A percentile compares a stretch with the other conserved stretches of the same genome.
Conservation (phyloP, 2,113 vertebrate genomes). For the Xiphophorus maculatus region DNA sequence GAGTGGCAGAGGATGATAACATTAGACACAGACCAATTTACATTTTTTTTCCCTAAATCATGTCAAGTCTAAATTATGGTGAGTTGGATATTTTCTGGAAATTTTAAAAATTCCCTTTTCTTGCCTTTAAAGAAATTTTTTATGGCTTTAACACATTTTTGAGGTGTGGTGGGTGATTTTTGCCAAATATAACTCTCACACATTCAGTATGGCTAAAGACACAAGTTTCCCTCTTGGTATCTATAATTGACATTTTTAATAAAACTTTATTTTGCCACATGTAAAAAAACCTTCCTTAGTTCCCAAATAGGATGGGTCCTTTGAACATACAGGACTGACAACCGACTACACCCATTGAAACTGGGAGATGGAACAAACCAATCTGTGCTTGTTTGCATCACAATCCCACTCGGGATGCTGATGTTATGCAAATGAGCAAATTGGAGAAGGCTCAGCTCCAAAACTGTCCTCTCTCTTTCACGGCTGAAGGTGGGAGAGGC, state of each 20-base stretch:
- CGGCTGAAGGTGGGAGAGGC: conserved; percentile 48
- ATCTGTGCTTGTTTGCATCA: conserved; percentile 78
- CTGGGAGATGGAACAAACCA: conserved; percentile 63
- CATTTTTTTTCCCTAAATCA: conserved; percentile 67
- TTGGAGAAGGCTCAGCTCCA: conserved; percentile 64
- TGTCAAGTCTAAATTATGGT: conserved; percentile 58
- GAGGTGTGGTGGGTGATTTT: not conserved
- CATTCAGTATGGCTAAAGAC: not conserved
- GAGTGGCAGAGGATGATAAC: conserved; percentile 69
- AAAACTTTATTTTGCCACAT: conserved; percentile 13
- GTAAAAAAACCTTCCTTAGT: not conserved
- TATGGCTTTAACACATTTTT: conserved; percentile 12
- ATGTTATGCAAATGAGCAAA: conserved; percentile 82
- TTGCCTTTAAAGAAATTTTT: not conserved
- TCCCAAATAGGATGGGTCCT: conserved; percentile 25
- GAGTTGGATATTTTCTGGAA: conserved; percentile 36
- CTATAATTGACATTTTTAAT: conserved; percentile 3
- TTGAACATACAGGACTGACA: conserved; percentile 34
- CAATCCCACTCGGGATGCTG: conserved; percentile 75
- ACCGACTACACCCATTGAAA: conserved; percentile 62
- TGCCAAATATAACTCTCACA: conserved; percentile 1
- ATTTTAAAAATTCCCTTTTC: conserved; percentile 37
- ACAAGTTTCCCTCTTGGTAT: conserved; percentile 17
- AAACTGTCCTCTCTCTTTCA: conserved; percentile 69
- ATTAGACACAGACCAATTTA: conserved; percentile 68